Evolutionary conservation across 1,140 invertebrate species (phyloP), one percentile per base, ranked within the genome.

Genomic region (Nephotettix cincticeps): DNA sequence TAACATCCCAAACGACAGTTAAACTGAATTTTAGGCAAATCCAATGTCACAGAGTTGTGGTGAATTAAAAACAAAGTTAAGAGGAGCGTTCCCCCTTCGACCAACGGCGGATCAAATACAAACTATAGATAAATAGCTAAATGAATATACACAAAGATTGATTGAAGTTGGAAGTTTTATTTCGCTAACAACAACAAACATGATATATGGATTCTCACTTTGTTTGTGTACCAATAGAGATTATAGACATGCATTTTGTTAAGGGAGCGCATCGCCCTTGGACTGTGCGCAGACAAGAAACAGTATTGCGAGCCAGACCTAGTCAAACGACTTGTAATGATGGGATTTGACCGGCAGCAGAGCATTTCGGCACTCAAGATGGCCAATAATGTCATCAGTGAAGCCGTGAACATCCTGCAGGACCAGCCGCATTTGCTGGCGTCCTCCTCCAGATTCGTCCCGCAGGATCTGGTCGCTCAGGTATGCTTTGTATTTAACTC

Each of bases 311-410:
- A 86, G 75, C 80, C 83, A 14, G 77, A 81, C 21, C 82, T 83
- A 63, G 82, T 88, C 29, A 83, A 86, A 73, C 84, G 84, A 58
- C 73, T 91, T 25, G 80, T 84, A 28, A 83, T 83, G 32, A 92
- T 93, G 91, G 90, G 91, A 0, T 93, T 83, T 81, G 74, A 83
- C 11, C 81, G 82, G 1, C 79, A 83, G 4, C 77, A 85, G 13
- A 85, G 89, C 1, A 76, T 82, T 0, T 73, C 80, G 11, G 90
- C 91, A 0, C 78, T 93, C 21, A 82, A 84, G 71, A 84, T 85
- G 71, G 79, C 84, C 17, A 88, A 92, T 74, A 93, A 93, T 81
- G 83, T 89, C 77, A 82, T 90, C 1, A 83, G 84, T 0, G 79
- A 83, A 43, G 90, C 90, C 25, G 82, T 93, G 45, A 84, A 89